phyloP scores from a whole-genome alignment of 2,797 vertebrate species.

The Allobates femoralis region DNA sequence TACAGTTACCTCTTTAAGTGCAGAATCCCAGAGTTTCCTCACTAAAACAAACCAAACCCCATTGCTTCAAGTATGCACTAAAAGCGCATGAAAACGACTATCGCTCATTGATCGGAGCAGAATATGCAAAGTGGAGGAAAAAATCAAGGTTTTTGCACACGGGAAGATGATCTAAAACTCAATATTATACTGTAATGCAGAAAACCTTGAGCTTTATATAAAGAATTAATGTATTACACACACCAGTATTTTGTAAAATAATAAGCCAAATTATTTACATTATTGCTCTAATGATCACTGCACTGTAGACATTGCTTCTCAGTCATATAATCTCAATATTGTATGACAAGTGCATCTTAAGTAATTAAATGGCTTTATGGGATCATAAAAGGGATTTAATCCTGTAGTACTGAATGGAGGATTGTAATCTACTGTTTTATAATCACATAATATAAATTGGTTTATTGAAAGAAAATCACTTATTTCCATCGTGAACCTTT shows the following conservation, averaged over 20 bases:
- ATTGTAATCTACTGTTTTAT: background rate
- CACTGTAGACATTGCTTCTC: background rate
- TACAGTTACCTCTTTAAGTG: no score
- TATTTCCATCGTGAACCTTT: background rate
- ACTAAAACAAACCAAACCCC: no score
- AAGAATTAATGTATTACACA: background rate
- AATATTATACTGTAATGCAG: no score
- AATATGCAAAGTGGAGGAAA: no score
- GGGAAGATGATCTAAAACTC: no score
- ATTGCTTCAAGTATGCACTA: no score
- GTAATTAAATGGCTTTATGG: background rate
- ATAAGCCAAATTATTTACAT: background rate
- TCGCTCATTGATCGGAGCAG: no score
- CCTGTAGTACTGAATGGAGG: background rate
- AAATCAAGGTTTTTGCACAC: no score
- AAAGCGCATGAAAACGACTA: no score
- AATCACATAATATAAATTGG: background rate
- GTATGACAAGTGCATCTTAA: conserved; percentile 31
- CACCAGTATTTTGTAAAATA: background rate
- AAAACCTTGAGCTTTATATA: no score
- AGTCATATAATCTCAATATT: background rate
- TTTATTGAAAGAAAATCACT: background rate
- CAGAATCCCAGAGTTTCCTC: no score
- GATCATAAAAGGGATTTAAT: background rate
- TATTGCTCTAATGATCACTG: background rate